Evolutionary conservation across 2,113 vertebrate genomes (phyloP).

Genomic region (Caretta caretta): DNA sequence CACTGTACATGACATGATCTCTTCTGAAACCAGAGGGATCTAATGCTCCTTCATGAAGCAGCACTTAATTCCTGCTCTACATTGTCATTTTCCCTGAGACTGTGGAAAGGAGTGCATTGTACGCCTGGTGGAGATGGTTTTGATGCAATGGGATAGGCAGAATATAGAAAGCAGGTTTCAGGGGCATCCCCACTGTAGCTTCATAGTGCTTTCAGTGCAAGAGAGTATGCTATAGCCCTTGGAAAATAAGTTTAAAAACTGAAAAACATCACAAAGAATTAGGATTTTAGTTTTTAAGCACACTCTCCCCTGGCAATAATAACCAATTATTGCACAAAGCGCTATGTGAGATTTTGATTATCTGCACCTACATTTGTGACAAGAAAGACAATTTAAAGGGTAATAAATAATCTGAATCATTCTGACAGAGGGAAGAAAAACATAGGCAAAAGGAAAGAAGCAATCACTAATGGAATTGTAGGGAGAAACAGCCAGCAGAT

Average conservation of each 20-base stretch:
- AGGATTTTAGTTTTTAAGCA: rapidly evolving
- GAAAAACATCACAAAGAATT: not conserved
- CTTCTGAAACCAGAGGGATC: not conserved
- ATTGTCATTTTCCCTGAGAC: not conserved
- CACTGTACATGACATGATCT: not conserved
- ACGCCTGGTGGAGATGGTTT: not conserved
- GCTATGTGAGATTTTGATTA: not conserved
- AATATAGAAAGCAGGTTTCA: not conserved
- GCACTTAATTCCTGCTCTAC: not conserved
- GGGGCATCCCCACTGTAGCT: not conserved
- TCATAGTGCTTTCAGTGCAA: not conserved
- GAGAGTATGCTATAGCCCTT: not conserved
- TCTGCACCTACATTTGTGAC: not conserved
- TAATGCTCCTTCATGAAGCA: not conserved
- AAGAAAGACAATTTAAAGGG: not conserved
- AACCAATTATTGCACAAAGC: not conserved
- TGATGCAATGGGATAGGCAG: not conserved
- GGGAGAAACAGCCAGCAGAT: not conserved
- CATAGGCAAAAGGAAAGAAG: not conserved
- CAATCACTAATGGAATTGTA: not conserved
- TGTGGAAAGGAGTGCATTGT: not conserved
- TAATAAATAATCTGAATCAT: not conserved
- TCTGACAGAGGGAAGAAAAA: not conserved
- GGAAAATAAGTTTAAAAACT: not conserved
- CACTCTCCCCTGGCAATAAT: not conserved